Conservation (phyloP, 2,888 invertebrate species). For the Nematopogon swammerdamellus region DNA sequence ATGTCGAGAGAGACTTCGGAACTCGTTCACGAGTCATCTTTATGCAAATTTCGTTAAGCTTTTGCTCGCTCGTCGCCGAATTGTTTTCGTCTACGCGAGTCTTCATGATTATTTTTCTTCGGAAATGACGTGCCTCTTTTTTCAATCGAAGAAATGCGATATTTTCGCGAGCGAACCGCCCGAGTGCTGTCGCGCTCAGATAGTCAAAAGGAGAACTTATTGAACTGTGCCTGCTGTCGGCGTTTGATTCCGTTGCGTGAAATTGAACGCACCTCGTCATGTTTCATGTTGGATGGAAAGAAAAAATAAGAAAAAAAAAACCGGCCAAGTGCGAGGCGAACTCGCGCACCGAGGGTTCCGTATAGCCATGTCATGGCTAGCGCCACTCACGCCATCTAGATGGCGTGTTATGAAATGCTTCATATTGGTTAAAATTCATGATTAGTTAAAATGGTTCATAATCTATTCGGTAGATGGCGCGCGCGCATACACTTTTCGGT, state of each 20-base stretch:
- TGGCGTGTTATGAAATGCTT: no score
- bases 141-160: background rate
- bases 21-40: constrained; percentile 39
- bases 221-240: background rate
- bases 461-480: no score
- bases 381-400: no score
- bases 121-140: background rate
- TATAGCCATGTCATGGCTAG: no score
- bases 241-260: background rate
- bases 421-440: no score
- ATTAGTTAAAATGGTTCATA: no score
- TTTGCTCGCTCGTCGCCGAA: background rate
- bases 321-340: no score
- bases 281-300: no score
- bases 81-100: constrained; percentile 3
- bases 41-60: constrained; percentile 31
- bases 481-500: no score
- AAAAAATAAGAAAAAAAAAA: no score
- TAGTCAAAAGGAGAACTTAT: background rate
- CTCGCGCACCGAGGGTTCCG: no score
- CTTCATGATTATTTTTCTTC: background rate
- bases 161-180: background rate
- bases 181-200: background rate
- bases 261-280: background rate
- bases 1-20: constrained; percentile 16